Evolutionary conservation across 2,888 invertebrate species (phyloP).

Genomic region (Iselma pallidipennis): DNA sequence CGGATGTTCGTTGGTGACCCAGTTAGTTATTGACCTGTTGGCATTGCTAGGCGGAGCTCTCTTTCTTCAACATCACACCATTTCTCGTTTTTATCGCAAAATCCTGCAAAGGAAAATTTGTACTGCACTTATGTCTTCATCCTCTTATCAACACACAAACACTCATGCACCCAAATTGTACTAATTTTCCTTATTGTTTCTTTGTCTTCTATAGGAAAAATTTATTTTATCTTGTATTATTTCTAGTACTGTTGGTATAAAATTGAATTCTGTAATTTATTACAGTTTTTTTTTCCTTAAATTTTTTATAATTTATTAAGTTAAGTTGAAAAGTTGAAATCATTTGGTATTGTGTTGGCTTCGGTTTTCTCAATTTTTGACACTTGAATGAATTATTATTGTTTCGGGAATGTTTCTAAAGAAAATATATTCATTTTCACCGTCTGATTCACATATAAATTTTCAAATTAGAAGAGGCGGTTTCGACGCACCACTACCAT

Average conservation of each 20-base stretch:
- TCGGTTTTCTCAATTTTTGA: not conserved
- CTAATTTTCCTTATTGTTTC: not conserved
- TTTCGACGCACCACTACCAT: not conserved
- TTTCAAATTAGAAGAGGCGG: not conserved
- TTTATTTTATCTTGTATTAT: too few species aligned
- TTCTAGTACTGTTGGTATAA: too few species aligned
- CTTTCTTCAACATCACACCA: slow-evolving; percentile 9
- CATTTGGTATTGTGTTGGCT: not conserved
- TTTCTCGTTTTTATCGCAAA: not conserved
- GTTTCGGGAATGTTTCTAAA: not conserved
- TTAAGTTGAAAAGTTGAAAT: not conserved
- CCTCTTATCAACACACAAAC: slow-evolving; percentile 1
- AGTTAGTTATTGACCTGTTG: slow-evolving; percentile 52
- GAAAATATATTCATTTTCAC: not conserved
- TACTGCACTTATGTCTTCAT: not conserved
- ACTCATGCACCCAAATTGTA: not conserved
- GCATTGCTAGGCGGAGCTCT: slow-evolving; percentile 46
- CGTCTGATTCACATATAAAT: not conserved
- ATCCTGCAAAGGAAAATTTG: not conserved
- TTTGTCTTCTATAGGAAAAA: not conserved
- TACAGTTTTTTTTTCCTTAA: not conserved
- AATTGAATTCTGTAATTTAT: too few species aligned
- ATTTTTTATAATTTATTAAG: not conserved
- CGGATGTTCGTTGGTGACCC: slow-evolving; percentile 52
- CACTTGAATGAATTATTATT: not conserved